Base-by-base conservation (phyloP, 2,888 invertebrate species). In the Drosophila ustulata region DNA sequence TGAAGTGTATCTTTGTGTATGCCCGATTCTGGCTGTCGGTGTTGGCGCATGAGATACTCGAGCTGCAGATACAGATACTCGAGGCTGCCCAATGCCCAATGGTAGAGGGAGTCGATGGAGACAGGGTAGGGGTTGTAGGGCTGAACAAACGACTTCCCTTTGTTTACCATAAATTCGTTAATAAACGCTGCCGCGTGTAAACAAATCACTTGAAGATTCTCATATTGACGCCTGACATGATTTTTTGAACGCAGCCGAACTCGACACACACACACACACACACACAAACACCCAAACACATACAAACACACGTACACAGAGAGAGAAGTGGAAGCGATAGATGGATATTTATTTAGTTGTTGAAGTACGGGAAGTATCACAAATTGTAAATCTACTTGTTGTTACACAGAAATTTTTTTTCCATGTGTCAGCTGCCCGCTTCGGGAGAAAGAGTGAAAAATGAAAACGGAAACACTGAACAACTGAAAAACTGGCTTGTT, bases 161-260 rank as follows among this genome's bases (percentile, higher is more conserved):
- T 86, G 89, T 89, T 87, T 89, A 89, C 82, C 78, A 88, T 88
- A 89, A 88, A 88, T 88, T 88, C 89, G 82, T 89, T 90, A 88
- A 88, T 88, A 88, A 88, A 83, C 82, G 89, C 82, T 89, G 88
- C 82, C 87, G 81, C 82, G 82, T 90, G 89, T 90, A 90, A 91
- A 90, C 91, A 90, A 91, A 90, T 90, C 91, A 91, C 89, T 91
- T 90, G 80, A 90, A 86, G 88, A 91, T 88, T 90, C 90, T 84
- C 83, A 76, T 83, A 87, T 88, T 84, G 82, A 90, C 80, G 78
- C 88, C 88, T 88, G 90, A 88, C 84, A 88, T 86, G 89, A 87
- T 88, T 87, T 88, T 82, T 78, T 75, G 39, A 59, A 64, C 45
- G 45, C 61, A 34, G 45, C 57, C 74, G 71, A 77, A 62, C 68